phyloP scores from a whole-genome alignment of 2,797 vertebrate species.

The Apogon hyalosoma region DNA sequence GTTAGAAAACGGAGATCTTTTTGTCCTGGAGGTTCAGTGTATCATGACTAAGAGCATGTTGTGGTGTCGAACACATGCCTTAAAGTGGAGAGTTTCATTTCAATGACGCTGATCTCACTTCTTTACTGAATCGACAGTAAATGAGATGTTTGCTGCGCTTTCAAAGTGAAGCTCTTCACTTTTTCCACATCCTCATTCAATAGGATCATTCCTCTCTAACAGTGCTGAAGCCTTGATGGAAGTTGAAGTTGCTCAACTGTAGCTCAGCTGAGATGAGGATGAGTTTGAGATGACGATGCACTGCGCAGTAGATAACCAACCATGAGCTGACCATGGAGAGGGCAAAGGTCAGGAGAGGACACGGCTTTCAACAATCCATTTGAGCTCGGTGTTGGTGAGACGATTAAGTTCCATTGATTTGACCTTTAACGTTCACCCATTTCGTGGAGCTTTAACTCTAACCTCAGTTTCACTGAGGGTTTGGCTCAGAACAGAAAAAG shows the following conservation, averaged over 20 bases:
- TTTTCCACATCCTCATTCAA: conserved; percentile 23
- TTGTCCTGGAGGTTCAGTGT: conserved; percentile 59
- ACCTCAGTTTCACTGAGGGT: too few relatives aligned
- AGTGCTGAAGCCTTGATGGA: conserved; percentile 41
- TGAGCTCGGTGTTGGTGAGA: neutral
- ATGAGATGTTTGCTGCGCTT: neutral
- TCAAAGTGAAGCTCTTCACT: conserved; percentile 41
- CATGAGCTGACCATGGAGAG: conserved; percentile 63
- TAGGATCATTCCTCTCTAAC: conserved; percentile 19
- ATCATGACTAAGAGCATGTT: conserved; percentile 60
- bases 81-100: conserved; percentile 36
- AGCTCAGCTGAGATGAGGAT: conserved; percentile 55
- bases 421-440: too few relatives aligned
- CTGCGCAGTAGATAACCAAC: conserved; percentile 76
- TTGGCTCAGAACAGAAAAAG: too few relatives aligned
- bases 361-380: conserved; percentile 1
- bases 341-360: conserved; percentile 25
- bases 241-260: conserved; percentile 31
- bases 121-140: neutral
- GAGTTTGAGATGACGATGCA: conserved; percentile 75
- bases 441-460: too few relatives aligned
- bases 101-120: conserved; percentile 20
- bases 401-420: too few relatives aligned
- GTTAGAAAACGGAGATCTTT: conserved; percentile 49
- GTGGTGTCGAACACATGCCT: conserved; percentile 52